Percentiles rank a stretch among this genome's conserved stretches.
Conservation (phyloP, 2,113 vertebrate species). For the Crotalus tigris region DNA sequence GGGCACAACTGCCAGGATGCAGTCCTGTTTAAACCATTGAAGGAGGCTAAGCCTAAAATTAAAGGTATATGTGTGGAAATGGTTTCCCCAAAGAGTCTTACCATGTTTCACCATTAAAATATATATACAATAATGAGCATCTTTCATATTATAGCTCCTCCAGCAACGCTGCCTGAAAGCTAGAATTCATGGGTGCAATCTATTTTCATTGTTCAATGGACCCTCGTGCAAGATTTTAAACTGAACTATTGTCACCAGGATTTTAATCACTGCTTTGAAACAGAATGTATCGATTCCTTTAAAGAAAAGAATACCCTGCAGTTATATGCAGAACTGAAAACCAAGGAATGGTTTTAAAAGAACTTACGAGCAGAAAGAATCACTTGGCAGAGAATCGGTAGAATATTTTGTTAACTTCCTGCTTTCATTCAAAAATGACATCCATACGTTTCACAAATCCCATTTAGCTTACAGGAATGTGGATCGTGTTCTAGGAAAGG, state of each 20-base stretch:
- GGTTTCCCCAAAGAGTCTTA: not conserved
- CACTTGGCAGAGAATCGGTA: not conserved
- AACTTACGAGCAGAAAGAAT: not conserved
- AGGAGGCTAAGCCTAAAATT: not conserved
- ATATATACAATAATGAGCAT: not conserved
- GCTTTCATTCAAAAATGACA: not conserved
- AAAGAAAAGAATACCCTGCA: not conserved
- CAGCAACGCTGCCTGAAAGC: not conserved
- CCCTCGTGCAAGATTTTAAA: not conserved
- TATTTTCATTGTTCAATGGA: not conserved
- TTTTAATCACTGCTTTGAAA: not conserved
- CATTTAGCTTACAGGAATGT: not conserved
- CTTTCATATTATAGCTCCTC: not conserved
- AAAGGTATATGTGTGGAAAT: not conserved
- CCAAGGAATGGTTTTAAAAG: not conserved
- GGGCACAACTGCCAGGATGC: not conserved
- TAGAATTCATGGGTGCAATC: not conserved
- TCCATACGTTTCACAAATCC: not conserved
- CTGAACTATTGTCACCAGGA: not conserved
- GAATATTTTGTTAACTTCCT: not conserved
- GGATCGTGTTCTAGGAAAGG: not conserved
- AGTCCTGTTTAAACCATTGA: not conserved
- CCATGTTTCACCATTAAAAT: not conserved
- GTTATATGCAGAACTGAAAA: not conserved
- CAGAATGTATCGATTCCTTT: not conserved